Evolutionary conservation across 2,113 vertebrate genomes (phyloP).

Genomic region (Neopipo cinnamomea): DNA sequence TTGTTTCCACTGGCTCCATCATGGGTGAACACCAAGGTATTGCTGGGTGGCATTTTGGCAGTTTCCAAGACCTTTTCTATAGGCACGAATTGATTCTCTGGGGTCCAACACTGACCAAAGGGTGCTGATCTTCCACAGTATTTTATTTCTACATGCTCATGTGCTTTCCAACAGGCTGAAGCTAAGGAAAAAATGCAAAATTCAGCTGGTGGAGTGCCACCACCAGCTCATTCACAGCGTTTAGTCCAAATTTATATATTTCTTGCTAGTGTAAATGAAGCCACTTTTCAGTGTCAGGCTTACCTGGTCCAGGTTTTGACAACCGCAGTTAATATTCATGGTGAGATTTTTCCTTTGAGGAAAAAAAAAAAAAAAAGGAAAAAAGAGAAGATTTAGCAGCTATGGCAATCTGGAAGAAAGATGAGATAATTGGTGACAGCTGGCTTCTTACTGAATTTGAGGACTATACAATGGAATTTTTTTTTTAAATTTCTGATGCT

Average conservation of each 20-base stretch:
- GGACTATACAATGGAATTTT: neutral
- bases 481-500: neutral
- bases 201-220: neutral
- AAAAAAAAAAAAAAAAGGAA: neutral
- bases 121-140: neutral
- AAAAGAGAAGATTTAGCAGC: neutral
- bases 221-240: neutral
- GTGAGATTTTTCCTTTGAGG: neutral
- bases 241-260: neutral
- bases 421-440: neutral
- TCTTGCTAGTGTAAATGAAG: neutral
- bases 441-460: neutral
- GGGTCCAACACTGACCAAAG: accelerated
- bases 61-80: accelerated
- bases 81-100: neutral
- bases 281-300: neutral
- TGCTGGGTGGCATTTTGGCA: neutral
- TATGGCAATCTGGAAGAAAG: neutral
- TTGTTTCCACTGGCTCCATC: neutral
- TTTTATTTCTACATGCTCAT: neutral
- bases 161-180: neutral
- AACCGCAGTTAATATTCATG: neutral
- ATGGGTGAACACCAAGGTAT: accelerated
- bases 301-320: neutral
- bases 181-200: neutral